Evolutionary conservation across 1,140 invertebrate species (phyloP).

Genomic region (Drosophila sulfurigaster): DNA sequence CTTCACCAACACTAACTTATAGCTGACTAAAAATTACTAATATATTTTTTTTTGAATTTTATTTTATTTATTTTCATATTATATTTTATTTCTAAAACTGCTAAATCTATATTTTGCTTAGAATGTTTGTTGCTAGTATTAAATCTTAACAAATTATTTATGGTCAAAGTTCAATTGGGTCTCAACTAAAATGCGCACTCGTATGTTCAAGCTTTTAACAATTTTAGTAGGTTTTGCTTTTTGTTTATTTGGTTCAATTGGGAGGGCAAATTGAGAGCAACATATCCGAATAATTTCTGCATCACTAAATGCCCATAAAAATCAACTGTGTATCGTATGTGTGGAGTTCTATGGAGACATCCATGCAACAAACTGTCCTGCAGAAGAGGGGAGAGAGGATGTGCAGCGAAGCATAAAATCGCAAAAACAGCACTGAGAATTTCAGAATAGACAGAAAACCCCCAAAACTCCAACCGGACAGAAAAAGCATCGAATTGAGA

Average conservation of each 20-base stretch:
- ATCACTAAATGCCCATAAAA: slow-evolving; percentile 77
- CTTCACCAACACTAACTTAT: too few species aligned
- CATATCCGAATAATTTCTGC: slow-evolving; percentile 71
- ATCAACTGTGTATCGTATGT: slow-evolving; percentile 48
- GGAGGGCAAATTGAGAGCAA: slow-evolving; percentile 33
- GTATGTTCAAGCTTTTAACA: slow-evolving; percentile 30
- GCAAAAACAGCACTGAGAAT: slow-evolving; percentile 43
- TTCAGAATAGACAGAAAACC: slow-evolving; percentile 17
- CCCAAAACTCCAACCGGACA: slow-evolving; percentile 22
- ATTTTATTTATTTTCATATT: too few species aligned
- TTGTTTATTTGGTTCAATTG: slow-evolving; percentile 64
- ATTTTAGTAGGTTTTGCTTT: slow-evolving; percentile 1
- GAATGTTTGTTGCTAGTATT: too few species aligned
- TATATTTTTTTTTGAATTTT: too few species aligned
- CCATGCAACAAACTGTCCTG: slow-evolving; percentile 56
- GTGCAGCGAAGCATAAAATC: slow-evolving; percentile 71
- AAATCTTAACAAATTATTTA: background rate
- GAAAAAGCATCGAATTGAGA: slow-evolving; percentile 33
- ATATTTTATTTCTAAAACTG: too few species aligned
- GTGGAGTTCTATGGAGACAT: slow-evolving; percentile 48
- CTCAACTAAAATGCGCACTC: background rate
- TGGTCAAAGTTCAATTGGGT: slow-evolving; percentile 49
- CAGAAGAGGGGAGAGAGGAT: slow-evolving; percentile 15
- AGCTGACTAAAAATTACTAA: too few species aligned
- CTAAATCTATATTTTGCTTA: too few species aligned